These are phyloP conservation scores for Drosophila bifasciata DNA, from an alignment of 1,140 invertebrate species.

Conservation along the genomic window DNA sequence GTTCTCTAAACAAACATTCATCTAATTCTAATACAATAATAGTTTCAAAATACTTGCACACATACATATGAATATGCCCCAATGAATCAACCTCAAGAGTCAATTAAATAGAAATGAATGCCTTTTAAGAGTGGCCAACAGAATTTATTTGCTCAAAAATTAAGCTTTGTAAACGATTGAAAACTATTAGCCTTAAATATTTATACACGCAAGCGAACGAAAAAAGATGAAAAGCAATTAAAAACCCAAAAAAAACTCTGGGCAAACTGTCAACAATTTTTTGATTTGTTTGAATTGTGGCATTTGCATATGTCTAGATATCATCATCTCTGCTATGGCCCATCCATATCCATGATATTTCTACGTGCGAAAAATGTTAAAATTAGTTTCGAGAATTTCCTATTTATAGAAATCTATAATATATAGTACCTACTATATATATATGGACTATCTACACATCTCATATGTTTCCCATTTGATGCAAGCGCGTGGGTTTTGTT, in stretches of 20 bases:
- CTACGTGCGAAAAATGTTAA: conserved; percentile 73
- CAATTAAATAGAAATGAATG: conserved; percentile 52
- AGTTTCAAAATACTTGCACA: conserved; percentile 6
- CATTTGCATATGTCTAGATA: conserved; percentile 69
- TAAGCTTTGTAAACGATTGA: conserved; percentile 63
- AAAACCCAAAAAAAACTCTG: conserved; percentile 30
- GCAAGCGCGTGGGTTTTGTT: conserved; percentile 36
- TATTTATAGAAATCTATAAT: conserved; percentile 54
- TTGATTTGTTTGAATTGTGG: conserved; percentile 69
- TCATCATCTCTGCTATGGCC: conserved; percentile 35
- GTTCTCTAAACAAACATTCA: conserved; percentile 64
- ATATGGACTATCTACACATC: conserved; percentile 19
- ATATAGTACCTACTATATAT: conserved; percentile 4
- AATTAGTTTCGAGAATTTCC: conserved; percentile 57
- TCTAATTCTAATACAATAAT: conserved; percentile 26
- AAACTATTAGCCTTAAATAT: conserved; percentile 47
- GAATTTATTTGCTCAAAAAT: conserved; percentile 62
- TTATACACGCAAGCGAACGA: conserved; percentile 17
- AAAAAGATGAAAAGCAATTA: conserved; percentile 55
- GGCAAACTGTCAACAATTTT: conserved; percentile 56
- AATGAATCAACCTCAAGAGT: conserved; percentile 39
- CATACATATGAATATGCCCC: conserved; percentile 9
- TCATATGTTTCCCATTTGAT: conserved; percentile 57
- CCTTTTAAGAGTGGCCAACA: conserved; percentile 36
- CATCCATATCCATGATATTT: conserved; percentile 24